phyloP scores from a whole-genome alignment of 2,113 vertebrate genomes.

The Phoxinus phoxinus region DNA sequence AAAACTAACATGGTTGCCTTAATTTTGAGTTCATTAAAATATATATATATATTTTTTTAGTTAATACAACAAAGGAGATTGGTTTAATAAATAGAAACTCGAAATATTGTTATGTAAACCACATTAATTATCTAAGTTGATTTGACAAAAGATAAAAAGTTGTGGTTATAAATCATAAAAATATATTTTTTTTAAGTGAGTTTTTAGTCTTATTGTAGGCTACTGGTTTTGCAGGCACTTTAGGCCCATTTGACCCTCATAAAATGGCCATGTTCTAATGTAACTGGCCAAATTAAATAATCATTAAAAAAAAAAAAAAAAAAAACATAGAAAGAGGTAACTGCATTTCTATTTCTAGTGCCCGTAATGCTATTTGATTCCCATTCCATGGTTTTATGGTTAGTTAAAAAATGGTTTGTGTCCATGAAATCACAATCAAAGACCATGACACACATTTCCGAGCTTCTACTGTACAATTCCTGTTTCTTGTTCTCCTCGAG shows the following conservation, averaged over 20 bases:
- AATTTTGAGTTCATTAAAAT: too few relatives aligned
- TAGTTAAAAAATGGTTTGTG: not conserved
- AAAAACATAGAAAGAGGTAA: too few relatives aligned
- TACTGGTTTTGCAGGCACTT: not conserved
- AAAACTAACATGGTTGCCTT: too few relatives aligned
- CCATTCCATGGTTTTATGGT: not conserved
- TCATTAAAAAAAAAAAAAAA: too few relatives aligned
- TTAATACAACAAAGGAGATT: too few relatives aligned
- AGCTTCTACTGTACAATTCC: not conserved
- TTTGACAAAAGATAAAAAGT: too few relatives aligned
- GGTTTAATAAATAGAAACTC: too few relatives aligned
- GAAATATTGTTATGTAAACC: too few relatives aligned
- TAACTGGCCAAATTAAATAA: not conserved
- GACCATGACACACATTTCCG: not conserved
- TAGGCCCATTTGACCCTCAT: not conserved
- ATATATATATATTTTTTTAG: too few relatives aligned
- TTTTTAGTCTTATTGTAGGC: not conserved
- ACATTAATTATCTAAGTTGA: too few relatives aligned
- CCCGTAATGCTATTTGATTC: not conserved
- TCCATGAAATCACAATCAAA: not conserved
- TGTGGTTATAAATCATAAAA: too few relatives aligned
- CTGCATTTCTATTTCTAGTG: too few relatives aligned
- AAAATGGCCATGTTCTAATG: not conserved
- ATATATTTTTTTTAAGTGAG: not conserved
- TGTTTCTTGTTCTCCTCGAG: not conserved